Evolutionary conservation across 2,113 vertebrate species (phyloP), one percentile per base, ranked within the genome.

Genomic region (Xiphophorus maculatus): DNA sequence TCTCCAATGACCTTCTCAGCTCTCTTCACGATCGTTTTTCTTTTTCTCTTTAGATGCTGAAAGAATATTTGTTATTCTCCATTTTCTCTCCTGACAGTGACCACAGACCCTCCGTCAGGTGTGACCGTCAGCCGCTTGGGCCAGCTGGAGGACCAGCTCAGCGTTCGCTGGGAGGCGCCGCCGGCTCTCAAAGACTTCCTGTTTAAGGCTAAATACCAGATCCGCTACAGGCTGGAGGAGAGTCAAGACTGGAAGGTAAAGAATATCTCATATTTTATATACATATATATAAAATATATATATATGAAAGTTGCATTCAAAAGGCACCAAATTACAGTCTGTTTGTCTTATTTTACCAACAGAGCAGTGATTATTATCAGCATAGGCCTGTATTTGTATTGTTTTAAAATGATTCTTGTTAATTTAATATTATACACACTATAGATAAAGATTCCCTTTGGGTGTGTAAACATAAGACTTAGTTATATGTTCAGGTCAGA

Each of bases 181-280:
- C 96, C 97, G 0, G 97, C 97, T 4, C 95, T 99, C 68, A 98
- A 97, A 86, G 98, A 99, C 88, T 99, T 98, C 91, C 95, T 99
- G 35, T 99, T 99, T 84, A 97, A 98, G 92, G 97, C 97, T 93
- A 99, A 99, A 90, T 99, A 99, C 90, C 98, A 99, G 95, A 99
- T 99, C 91, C 96, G 98, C 86, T 99, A 99, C 93, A 95, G 97
- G 0, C 96, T 99, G 83, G 97, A 99, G 91, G 96, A 98, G 90
- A 98, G 96, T 87, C 94, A 95, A 13, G 96, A 98, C 81, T 99
- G 98, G 98, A 99, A 99, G 98, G 98, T 99, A 94, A 63, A 63
- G 44, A 48, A 48, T 19, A 48, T 48, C 14, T 19, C 14, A 15
- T 4, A 42, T 42, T 42, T 42, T 2, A 44, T 44, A 44, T 44